phyloP scores from a whole-genome alignment of 2,113 vertebrate species.

The Melozone crissalis region DNA sequence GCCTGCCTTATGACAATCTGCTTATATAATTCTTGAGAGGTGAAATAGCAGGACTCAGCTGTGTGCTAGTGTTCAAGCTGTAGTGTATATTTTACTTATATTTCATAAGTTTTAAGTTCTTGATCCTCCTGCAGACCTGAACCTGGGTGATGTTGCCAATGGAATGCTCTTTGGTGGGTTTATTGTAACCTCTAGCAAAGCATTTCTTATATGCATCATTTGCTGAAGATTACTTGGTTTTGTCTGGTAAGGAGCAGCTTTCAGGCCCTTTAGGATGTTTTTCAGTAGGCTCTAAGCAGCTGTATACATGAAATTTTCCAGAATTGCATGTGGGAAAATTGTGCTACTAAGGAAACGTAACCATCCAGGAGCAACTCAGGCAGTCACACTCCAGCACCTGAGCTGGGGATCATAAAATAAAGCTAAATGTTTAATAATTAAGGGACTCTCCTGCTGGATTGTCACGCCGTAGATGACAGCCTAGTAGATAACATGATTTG shows the following conservation, averaged over 20 bases:
- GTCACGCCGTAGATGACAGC: not conserved
- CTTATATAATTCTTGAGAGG: not conserved
- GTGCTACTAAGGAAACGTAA: not conserved
- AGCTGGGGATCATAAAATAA: not conserved
- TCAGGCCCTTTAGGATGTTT: not conserved
- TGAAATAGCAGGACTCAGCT: not conserved
- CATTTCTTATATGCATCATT: rapidly evolving
- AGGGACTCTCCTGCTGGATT: not conserved
- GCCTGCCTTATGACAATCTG: not conserved
- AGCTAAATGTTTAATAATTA: not conserved
- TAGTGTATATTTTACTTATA: not conserved
- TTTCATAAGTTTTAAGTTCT: not conserved
- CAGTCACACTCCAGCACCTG: not conserved
- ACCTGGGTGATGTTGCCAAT: not conserved
- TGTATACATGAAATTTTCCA: not conserved
- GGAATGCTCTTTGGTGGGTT: not conserved
- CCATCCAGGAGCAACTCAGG: not conserved
- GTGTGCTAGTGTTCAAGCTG: not conserved
- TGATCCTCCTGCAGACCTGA: not conserved
- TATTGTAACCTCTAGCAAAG: not conserved
- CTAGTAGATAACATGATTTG: not conserved
- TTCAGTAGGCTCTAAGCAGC: not conserved
- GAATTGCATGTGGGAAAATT: not conserved
- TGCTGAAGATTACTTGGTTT: not conserved
- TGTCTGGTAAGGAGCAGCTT: not conserved